Percentiles rank a stretch among this genome's conserved stretches.
These are phyloP conservation scores for Coleophora deauratella DNA, from an alignment of 2,888 invertebrate genomes.

Conservation along the genomic window DNA sequence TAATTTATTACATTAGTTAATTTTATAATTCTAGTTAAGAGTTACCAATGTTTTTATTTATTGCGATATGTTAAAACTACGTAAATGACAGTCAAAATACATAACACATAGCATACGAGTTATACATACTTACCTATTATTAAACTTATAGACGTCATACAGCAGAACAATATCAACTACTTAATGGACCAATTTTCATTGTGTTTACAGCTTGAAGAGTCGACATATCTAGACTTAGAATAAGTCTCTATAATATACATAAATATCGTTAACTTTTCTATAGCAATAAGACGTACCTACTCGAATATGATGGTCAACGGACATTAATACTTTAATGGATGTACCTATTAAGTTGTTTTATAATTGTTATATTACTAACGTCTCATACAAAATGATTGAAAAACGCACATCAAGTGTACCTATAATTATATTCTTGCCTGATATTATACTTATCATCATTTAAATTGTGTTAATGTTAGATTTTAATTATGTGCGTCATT, in stretches of 20 bases:
- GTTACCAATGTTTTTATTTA: slow-evolving; percentile 1
- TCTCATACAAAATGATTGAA: no score
- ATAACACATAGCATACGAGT: no score
- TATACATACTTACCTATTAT: no score
- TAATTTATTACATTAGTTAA: background rate
- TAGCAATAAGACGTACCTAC: slow-evolving; percentile 55
- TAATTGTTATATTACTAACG: no score
- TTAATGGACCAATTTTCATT: slow-evolving; percentile 55
- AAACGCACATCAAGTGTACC: slow-evolving; percentile 29
- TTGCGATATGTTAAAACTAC: background rate
- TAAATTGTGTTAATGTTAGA: no score
- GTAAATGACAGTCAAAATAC: no score
- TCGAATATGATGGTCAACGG: slow-evolving; percentile 28
- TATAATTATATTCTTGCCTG: slow-evolving; percentile 41
- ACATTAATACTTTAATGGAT: slow-evolving; percentile 25
- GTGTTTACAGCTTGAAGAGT: slow-evolving; percentile 37
- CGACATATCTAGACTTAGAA: slow-evolving; percentile 55
- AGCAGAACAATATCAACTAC: slow-evolving; percentile 19
- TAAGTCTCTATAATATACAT: no score
- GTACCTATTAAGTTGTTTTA: no score
- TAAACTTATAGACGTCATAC: no score
- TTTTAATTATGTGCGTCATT: no score
- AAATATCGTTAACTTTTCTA: no score
- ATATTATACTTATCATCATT: slow-evolving; percentile 15
- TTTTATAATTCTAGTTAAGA: background rate